Evolutionary conservation across 1,140 invertebrate genomes (phyloP), one percentile per base, ranked within the genome.

Genomic region (Rhopalosiphum maidis): DNA sequence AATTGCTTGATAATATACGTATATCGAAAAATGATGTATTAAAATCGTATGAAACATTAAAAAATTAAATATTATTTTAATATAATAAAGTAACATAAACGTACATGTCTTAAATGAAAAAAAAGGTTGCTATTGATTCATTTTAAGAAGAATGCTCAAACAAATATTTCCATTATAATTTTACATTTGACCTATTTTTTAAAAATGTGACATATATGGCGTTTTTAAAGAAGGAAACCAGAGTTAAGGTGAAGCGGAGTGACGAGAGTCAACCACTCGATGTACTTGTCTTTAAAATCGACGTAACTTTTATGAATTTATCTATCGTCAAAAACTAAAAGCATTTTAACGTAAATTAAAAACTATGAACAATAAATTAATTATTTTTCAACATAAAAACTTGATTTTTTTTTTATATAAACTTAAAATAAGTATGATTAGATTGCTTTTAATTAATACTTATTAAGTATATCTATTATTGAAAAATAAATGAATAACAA

Each of bases 121-220:
- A 51, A 51, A 77, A n/a, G 30, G n/a, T 77, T n/a, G 18, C 30
- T 77, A 77, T 77, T 77, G 60, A 77, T 77, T 77, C n/a, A 21
- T 35, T 77, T n/a, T 77, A 6, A 77, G 11, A 77, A 77, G n/a
- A 77, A n/a, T n/a, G 30, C 18, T 9, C n/a, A 77, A 77, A n/a
- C 15, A 68, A 18, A 35, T 77, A n/a, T 18, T 77, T n/a, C 18
- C n/a, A 5, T 15, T n/a, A 77, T 77, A 77, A 77, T n/a, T 77
- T 77, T 77, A 77, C 30, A 77, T 77, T 77, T 77, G 60, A 77
- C 60, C 60, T 77, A 77, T 77, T 77, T 77, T 77, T 35, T n/a
- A n/a, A 68, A 68, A 68, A 77, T 77, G n/a, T 77, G 60, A 77
- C 30, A n/a, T 77, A 77, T 77, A 1, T n/a, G 60, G 15, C 60